Conservation (phyloP, 2,113 vertebrate species). For the Hipposideros armiger region DNA sequence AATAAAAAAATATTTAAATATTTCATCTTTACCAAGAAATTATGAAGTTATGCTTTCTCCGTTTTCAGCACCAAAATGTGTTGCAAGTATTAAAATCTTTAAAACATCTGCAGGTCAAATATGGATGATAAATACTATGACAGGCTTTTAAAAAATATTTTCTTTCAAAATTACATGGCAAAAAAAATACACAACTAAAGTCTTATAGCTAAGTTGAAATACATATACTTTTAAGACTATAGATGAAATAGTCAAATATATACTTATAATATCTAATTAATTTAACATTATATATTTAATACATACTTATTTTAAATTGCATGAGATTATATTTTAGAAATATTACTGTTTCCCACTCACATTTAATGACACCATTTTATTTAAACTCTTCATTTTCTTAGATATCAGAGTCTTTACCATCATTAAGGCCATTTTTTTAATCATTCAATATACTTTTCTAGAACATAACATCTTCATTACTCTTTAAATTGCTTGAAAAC, state of each 20-base stretch:
- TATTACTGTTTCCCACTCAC: background rate
- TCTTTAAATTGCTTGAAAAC: constrained; percentile 18
- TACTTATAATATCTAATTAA: background rate
- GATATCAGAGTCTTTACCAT: constrained; percentile 4
- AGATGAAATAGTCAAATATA: background rate
- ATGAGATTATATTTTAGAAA: constrained; percentile 43
- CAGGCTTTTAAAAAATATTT: background rate
- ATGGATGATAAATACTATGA: background rate
- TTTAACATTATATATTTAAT: background rate
- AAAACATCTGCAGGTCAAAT: constrained; percentile 3
- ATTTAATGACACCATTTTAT: constrained; percentile 38
- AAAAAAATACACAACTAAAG: background rate
- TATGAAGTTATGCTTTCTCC: background rate
- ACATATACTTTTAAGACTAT: background rate
- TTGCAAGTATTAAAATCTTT: background rate
- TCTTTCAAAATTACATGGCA: constrained; percentile 34
- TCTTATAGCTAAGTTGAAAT: background rate
- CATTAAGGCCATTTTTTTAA: background rate
- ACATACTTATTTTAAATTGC: background rate
- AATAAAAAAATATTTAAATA: constrained; percentile 55
- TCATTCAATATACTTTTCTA: constrained; percentile 30
- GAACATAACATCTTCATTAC: constrained; percentile 37
- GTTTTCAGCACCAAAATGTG: background rate
- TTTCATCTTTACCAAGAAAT: constrained; percentile 43
- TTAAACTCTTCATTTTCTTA: background rate